These are phyloP conservation scores for Girardia tigrina DNA, from an alignment of 2,888 invertebrate species.

Conservation along the genomic window DNA sequence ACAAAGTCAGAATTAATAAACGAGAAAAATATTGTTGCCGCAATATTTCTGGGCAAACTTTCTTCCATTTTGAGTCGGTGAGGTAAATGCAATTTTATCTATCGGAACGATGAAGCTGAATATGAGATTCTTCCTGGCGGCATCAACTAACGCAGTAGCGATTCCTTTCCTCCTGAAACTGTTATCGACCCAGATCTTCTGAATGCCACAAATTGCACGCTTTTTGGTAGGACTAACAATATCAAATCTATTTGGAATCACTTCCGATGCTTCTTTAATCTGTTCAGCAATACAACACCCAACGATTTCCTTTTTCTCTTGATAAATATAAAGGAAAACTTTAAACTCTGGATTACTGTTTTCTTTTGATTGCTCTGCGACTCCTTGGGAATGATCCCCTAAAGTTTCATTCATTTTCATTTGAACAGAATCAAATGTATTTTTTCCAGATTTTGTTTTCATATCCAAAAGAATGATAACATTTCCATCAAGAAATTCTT, in stretches of 20 bases:
- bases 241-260: not conserved
- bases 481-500: not conserved
- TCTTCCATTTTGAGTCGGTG: conserved; percentile 10
- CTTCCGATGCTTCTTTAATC: not conserved
- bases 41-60: not conserved
- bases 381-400: not conserved
- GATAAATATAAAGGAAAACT: not conserved
- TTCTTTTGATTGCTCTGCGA: not conserved
- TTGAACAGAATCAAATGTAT: not conserved
- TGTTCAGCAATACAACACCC: conserved; percentile 26
- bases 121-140: not conserved
- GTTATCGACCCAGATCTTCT: not conserved
- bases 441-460: not conserved
- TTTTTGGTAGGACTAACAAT: not conserved
- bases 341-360: not conserved
- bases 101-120: not conserved
- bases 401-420: not conserved
- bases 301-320: not conserved
- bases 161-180: not conserved
- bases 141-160: conserved; percentile 18
- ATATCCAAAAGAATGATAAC: not conserved
- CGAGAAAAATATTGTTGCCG: not conserved
- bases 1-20: not conserved
- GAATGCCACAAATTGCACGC: not conserved
- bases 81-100: not conserved